Conservation (phyloP, 2,113 vertebrate species). For the Ceuthmochares aereus region DNA sequence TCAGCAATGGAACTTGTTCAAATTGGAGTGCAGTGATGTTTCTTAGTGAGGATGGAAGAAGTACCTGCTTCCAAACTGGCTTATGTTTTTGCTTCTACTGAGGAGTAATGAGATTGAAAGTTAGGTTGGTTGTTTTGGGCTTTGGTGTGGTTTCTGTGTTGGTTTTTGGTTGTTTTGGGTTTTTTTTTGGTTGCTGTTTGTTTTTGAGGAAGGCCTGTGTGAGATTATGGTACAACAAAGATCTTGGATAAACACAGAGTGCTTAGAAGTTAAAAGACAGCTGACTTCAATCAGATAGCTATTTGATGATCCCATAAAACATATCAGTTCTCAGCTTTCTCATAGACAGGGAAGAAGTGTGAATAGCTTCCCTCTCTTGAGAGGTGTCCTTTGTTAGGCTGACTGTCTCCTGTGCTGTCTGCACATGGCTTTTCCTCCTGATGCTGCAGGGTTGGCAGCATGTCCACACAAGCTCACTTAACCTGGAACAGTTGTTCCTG, state of each 20-base stretch:
- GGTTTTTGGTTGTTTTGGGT: background rate
- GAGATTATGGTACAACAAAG: background rate
- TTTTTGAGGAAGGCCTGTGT: background rate
- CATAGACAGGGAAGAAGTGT: background rate
- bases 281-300: constrained; percentile 13
- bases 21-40: background rate
- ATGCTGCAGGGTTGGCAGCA: background rate
- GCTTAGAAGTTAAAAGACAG: background rate
- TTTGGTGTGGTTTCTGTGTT: background rate
- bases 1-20: background rate
- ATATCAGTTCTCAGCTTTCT: background rate
- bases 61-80: background rate
- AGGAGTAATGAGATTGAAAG: background rate
- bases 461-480: background rate
- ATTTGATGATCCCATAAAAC: background rate
- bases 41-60: background rate
- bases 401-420: background rate
- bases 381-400: background rate
- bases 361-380: background rate
- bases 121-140: background rate
- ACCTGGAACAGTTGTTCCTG: background rate
- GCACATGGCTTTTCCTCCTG: background rate
- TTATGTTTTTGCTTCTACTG: background rate
- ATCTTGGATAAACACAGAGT: background rate
- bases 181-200: background rate